Base-by-base conservation (phyloP, 2,888 invertebrate genomes). In the Tridacna gigas region DNA sequence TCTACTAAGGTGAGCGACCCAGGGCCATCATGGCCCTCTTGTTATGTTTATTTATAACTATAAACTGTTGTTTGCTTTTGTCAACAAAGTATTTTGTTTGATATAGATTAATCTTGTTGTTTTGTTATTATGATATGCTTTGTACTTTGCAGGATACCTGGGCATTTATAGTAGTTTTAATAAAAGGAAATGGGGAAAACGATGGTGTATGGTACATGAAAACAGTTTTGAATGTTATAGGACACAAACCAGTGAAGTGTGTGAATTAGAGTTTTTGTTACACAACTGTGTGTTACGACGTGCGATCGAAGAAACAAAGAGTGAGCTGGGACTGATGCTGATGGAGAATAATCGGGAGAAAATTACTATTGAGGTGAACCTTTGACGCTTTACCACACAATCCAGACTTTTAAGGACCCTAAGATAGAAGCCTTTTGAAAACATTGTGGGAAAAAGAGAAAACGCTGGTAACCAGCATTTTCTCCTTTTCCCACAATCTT, bases 91-190 rank as follows among this genome's bases (percentile, higher is more conserved):
- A 37, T 37, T 37, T 7, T 37, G 37, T 37, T 37, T 37, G 37
- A 37, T 37, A 37, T 37, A 7, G 2, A n/a, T n/a, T n/a, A 37
- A 37, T 37, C 37, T 37, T 37, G 37, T 37, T n/a, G n/a, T n/a
- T n/a, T n/a, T n/a, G 15, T 28, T 0, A 22, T 60, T n/a, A 18
- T 65, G 15, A 28, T 66, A 28, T 66, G n/a, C 45, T 37, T 25
- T 71, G 18, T 56, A 63, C 77, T 69, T 28, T 69, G 20, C 88
- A 93, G 93, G 93, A 61, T 90, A 90, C 75, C 77, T 93, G 69
- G 88, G 88, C 77, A 89, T 93, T 75, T 93, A 91, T 86, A 93
- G 93, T 78, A 92, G 89, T 74, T 93, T 92, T 74, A 93, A 93
- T 83, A 91, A 90, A 77, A 83, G 91, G 11, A 89, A 90, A 20